Base-by-base conservation (phyloP, 2,113 vertebrate genomes). In the mouse (Mus musculus) region DNA sequence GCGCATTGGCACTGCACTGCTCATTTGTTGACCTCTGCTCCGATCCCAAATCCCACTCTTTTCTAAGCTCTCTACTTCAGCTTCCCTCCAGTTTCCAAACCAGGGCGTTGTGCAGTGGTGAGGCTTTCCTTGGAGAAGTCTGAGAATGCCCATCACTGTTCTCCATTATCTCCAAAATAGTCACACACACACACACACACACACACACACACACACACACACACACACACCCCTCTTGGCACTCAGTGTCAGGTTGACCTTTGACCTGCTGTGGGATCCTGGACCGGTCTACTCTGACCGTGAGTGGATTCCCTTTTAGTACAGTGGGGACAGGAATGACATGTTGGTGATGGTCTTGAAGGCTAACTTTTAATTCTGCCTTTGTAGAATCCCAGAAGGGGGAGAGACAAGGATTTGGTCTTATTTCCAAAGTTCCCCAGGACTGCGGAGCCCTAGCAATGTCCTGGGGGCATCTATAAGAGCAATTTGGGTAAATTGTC, bases 241-340 rank as follows among this genome's bases (percentile, higher is more conserved):
- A 2, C 56, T 39, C 36, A 13, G 63, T 56, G 17, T 75, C 65
- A 46, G 26, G 39, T 46, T 10, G 49, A 91, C 92, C 96, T 92
- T 90, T 95, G 95, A 88, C 94, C 95, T 2, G 6, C 86, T 13
- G 26, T 36, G 81, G 67, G 90, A 69, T 90, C 49, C 61, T 85
- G 75, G 52, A 92, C 49, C 26, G 56, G 24, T 61, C 85, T n/a
- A 5, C 9, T 67, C 59, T 61, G 52, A 72, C 20, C 46, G 7
- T 52, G 30, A 17, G 33, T 19, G 39, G 11, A 3, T 42, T 59
- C 16, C 52, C 11, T 67, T 3, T 54, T 49, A 28, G 7, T 49
- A 59, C 65, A 59, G 42, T 3, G 26, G 42, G 11, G 54, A 33
- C 22, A 49, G 30, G 13, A 49, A 26, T 61, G 75, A 42, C 19